Base-by-base conservation (phyloP, 2,797 vertebrate species). In the Anolis apletophallus region DNA sequence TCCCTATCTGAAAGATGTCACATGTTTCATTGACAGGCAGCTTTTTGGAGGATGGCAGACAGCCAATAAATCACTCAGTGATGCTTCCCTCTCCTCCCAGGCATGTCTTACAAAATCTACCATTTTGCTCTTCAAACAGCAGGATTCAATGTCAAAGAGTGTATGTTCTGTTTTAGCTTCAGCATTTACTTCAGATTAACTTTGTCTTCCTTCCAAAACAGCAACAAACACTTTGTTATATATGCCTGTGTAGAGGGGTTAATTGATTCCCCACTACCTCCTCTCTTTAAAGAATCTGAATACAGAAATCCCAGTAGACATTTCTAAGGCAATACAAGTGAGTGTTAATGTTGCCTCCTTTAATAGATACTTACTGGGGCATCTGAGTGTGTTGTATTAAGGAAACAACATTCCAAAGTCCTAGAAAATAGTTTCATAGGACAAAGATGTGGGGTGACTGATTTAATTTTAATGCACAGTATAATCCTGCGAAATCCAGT, bases 41-140 rank as follows among this genome's bases (percentile, higher is more conserved):
- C 57, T 86, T 52, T 92, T 93, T 76, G 76, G 88, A 87, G 67
- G 36, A 88, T 69, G 83, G 76, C 87, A 86, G 92, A 81, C 69
- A 90, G 82, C 76, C 90, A 91, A 87, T 92, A 94, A 93, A 93
- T 93, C 92, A 93, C 88, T 94, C 36, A 76, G 55, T 3, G 61
- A 71, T 83, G 6, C 78, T 85, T 32, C 80, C 80, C 80, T 84
- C 55, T 69, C 9, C 90, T 92, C 50, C 26, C 82, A n/a, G 32
- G 19, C 1, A 74, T 55, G 86, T 75, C 83, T 81, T 91, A 85
- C 29, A 91, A 88, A 92, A 78, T 83, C 16, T 90, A 87, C 67
- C 71, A n/a, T 81, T 90, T 73, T 23, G 3, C 40, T n/a, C 5
- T 93, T 91, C 0, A 0, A 50, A 85, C 34, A 88, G 29, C 71